Evolutionary conservation across 2,797 vertebrate genomes (phyloP).

Genomic region (Urosaurus nigricauda): DNA sequence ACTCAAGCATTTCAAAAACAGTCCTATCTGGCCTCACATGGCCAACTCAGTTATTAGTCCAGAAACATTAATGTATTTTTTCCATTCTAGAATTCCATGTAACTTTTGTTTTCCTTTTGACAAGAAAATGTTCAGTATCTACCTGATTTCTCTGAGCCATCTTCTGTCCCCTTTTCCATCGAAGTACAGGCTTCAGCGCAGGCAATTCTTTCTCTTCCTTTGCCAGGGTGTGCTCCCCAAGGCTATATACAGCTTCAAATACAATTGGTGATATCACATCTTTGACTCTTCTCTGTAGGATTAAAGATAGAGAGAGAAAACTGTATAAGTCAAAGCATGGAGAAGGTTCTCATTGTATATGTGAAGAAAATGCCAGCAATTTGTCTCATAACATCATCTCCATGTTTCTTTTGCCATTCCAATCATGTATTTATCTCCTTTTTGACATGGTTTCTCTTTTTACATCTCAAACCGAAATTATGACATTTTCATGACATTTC

Average conservation of each 20-base stretch:
- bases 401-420: not conserved
- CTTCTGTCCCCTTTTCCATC: slow-evolving; percentile 94
- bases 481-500: not conserved
- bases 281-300: slow-evolving; percentile 90
- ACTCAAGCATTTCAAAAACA: not conserved
- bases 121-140: slow-evolving; percentile 21
- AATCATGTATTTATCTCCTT: not conserved
- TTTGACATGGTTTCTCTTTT: not conserved
- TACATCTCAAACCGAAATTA: not conserved
- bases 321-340: not conserved
- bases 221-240: slow-evolving; percentile 83
- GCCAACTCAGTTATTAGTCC: not conserved
- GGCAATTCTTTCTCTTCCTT: slow-evolving; percentile 86
- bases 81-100: not conserved
- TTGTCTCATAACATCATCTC: not conserved
- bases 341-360: not conserved
- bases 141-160: slow-evolving; percentile 94
- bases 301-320: slow-evolving; percentile 18
- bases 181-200: slow-evolving; percentile 88
- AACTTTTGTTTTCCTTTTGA: not conserved
- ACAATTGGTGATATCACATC: slow-evolving; percentile 95
- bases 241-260: slow-evolving; percentile 92
- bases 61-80: not conserved
- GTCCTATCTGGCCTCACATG: not conserved
- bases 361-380: not conserved